These are phyloP conservation scores for Eidolon helvum DNA, from an alignment of 2,113 vertebrate genomes.

Conservation along the genomic window DNA sequence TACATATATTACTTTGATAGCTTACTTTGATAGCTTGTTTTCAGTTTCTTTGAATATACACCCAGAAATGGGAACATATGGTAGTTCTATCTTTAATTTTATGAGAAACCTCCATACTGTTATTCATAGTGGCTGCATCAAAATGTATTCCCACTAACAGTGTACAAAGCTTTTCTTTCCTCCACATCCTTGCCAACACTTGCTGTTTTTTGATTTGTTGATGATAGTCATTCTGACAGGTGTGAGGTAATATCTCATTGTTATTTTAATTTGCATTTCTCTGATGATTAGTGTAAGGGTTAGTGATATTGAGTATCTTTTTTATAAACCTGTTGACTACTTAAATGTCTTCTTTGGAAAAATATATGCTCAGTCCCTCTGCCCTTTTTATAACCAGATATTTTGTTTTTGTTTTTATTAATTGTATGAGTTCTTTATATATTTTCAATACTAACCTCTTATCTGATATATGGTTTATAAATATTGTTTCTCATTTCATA, in stretches of 20 bases:
- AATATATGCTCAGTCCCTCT: not conserved
- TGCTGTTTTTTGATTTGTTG: not conserved
- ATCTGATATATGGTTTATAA: not conserved
- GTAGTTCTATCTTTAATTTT: not conserved
- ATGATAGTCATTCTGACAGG: not conserved
- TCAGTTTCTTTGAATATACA: not conserved
- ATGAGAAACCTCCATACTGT: not conserved
- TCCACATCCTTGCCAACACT: not conserved
- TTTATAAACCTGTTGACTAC: not conserved
- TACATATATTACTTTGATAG: not conserved
- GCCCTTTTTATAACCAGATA: not conserved
- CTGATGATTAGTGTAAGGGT: not conserved
- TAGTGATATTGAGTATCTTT: not conserved
- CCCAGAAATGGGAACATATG: not conserved
- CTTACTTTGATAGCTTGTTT: not conserved
- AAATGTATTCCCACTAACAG: not conserved
- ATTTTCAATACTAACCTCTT: not conserved
- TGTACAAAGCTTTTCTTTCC: not conserved
- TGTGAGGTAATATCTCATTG: not conserved
- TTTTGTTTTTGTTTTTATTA: not conserved
- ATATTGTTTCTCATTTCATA: not conserved
- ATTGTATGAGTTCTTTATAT: not conserved
- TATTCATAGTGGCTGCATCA: not conserved
- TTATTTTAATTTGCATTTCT: not conserved
- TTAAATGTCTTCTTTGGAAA: not conserved